Evolutionary conservation across 2,113 vertebrate genomes (phyloP).

Genomic region (Pollimyrus isidori): DNA sequence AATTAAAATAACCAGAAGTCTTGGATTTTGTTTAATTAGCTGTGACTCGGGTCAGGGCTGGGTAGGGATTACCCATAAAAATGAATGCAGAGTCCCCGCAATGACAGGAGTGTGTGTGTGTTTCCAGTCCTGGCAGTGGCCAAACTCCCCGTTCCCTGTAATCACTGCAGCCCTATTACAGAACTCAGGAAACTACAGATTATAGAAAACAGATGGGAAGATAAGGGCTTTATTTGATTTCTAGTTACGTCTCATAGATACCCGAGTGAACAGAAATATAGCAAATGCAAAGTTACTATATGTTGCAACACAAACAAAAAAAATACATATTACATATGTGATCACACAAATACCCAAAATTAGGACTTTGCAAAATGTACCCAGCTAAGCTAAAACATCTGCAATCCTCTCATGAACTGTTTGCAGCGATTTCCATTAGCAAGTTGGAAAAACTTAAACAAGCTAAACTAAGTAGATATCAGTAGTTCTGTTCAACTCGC

Average conservation of each 20-base stretch:
- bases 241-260: not conserved
- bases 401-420: not conserved
- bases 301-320: not conserved
- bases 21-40: not conserved
- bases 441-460: not conserved
- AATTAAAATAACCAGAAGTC: not conserved
- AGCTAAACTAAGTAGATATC: not conserved
- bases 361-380: not conserved
- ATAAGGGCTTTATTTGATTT: not conserved
- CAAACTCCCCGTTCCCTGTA: not conserved
- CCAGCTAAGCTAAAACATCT: not conserved
- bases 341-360: not conserved
- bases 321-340: not conserved
- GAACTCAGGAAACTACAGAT: not conserved
- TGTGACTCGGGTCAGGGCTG: not conserved
- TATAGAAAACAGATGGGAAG: not conserved
- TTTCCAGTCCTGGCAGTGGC: not conserved
- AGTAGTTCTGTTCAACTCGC: conserved; percentile 50
- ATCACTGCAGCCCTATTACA: not conserved
- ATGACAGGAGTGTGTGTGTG: not conserved
- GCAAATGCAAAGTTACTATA: not conserved
- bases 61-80: not conserved
- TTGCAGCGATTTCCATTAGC: not conserved
- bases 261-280: not conserved
- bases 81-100: not conserved